phyloP scores from a whole-genome alignment of 2,113 vertebrate species.

The Apeltes quadracus region DNA sequence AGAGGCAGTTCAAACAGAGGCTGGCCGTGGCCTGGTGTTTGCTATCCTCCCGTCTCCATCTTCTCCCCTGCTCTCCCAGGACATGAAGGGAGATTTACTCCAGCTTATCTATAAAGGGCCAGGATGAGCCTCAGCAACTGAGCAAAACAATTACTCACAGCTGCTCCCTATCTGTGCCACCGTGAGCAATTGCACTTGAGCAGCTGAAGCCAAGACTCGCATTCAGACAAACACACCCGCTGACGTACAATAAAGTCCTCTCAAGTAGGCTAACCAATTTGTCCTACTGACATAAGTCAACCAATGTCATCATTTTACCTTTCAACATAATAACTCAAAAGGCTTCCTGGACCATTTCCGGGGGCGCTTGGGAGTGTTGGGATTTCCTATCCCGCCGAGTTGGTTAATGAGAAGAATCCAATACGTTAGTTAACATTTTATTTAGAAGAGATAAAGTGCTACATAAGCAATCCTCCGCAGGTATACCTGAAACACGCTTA shows the following conservation, averaged over 20 bases:
- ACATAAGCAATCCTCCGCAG: too few species aligned
- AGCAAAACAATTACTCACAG: constrained; percentile 80
- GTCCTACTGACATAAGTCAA: constrained; percentile 26
- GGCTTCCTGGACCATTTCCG: too few species aligned
- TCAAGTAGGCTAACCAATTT: not conserved
- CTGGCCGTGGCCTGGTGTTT: constrained; percentile 67
- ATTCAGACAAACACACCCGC: constrained; percentile 37
- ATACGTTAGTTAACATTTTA: too few species aligned
- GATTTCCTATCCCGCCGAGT: too few species aligned
- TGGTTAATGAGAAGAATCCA: too few species aligned
- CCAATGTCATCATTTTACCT: constrained; percentile 11
- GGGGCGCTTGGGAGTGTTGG: too few species aligned
- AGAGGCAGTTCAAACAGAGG: constrained; percentile 73
- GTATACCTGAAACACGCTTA: too few species aligned
- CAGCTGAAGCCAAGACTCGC: constrained; percentile 18
- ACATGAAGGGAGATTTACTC: constrained; percentile 77
- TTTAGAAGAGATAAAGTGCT: too few species aligned
- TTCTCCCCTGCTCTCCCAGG: constrained; percentile 70
- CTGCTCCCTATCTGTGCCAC: constrained; percentile 69
- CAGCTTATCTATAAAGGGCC: constrained; percentile 81
- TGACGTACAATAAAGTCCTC: constrained; percentile 8
- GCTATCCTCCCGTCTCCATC: constrained; percentile 68
- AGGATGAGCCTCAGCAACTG: constrained; percentile 74
- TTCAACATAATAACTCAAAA: not conserved
- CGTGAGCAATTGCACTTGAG: constrained; percentile 65